Conservation (phyloP, 2,797 vertebrate species). For the Rousettus madagascariensis region DNA sequence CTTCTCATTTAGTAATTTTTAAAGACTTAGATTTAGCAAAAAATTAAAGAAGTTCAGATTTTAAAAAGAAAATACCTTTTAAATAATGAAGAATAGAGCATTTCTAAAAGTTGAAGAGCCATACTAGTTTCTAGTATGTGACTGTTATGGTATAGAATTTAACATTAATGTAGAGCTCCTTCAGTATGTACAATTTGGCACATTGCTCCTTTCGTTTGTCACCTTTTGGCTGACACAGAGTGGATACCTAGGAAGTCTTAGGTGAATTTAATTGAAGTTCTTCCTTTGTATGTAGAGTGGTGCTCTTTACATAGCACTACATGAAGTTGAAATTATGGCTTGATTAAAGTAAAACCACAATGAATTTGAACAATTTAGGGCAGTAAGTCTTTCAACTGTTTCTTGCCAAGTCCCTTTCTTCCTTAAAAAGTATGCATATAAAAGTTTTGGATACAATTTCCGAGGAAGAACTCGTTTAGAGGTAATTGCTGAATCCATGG, state of each 20-base stretch:
- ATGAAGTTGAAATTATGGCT: neutral
- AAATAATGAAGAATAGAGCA: neutral
- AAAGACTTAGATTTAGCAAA: conserved; percentile 44
- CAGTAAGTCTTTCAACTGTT: conserved; percentile 7
- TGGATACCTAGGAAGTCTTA: neutral
- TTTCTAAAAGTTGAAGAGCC: conserved; percentile 3
- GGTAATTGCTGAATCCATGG: neutral
- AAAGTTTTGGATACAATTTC: conserved; percentile 37
- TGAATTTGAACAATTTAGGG: neutral
- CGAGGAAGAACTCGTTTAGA: neutral
- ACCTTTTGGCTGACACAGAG: neutral
- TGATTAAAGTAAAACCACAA: neutral
- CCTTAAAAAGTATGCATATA: neutral
- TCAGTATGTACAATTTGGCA: neutral
- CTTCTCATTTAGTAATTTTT: conserved; percentile 11
- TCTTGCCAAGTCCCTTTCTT: neutral
- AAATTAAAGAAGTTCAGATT: neutral
- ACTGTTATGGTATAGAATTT: neutral
- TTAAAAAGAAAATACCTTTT: conserved; percentile 45
- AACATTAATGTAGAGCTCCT: neutral
- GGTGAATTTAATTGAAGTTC: neutral
- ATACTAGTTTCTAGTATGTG: neutral
- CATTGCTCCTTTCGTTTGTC: neutral
- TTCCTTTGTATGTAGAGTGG: neutral
- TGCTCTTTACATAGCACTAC: neutral